Percentiles rank a stretch among this genome's conserved stretches.
Evolutionary conservation across 2,113 vertebrate genomes (phyloP).

Genomic region (Chaetura pelagica): DNA sequence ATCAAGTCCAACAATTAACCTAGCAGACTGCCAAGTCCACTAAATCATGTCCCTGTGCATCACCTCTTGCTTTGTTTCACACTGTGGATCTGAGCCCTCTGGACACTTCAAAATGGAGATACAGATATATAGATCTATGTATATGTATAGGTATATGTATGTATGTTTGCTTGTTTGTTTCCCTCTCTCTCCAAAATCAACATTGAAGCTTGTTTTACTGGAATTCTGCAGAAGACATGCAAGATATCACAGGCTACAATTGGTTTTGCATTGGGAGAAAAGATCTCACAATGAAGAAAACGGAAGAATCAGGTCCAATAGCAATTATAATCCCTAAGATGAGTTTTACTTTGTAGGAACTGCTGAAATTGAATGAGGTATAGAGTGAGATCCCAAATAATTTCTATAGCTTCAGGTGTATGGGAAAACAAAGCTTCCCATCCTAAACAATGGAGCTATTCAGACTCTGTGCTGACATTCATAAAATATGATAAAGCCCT

Average conservation of each 20-base stretch:
- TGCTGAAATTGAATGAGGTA: background rate
- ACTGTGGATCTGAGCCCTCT: background rate
- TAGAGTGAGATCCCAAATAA: background rate
- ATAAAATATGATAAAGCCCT: constrained; percentile 55
- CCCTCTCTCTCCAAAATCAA: background rate
- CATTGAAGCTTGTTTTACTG: background rate
- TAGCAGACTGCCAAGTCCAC: too few species aligned
- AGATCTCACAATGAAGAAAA: background rate
- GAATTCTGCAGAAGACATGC: background rate
- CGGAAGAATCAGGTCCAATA: background rate
- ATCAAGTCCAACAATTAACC: too few species aligned
- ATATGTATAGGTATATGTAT: background rate
- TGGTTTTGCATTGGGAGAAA: background rate
- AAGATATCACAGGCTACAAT: background rate
- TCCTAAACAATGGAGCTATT: constrained; percentile 50
- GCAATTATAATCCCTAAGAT: background rate
- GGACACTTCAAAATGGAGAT: background rate
- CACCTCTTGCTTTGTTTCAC: background rate
- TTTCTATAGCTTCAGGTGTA: constrained; percentile 8
- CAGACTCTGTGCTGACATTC: constrained; percentile 35
- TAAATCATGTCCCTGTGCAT: too few species aligned
- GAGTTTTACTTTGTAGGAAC: background rate
- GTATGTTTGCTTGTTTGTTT: background rate
- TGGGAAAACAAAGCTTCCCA: constrained; percentile 38
- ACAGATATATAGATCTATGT: background rate